Conservation (phyloP, 1,140 invertebrate genomes). For the Scaptomyza montana region DNA sequence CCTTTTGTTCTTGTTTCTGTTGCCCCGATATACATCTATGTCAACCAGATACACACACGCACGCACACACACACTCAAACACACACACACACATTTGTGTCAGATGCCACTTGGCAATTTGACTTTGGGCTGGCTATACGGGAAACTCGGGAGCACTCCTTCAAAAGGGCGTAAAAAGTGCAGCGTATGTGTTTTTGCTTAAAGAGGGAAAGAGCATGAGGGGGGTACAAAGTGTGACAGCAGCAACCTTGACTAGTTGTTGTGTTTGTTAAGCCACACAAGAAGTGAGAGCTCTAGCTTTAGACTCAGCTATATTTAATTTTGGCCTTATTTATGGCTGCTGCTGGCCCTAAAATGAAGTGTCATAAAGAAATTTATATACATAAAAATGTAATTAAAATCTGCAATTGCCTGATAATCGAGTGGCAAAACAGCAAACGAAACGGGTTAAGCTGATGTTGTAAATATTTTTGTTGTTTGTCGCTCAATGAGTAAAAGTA, state of each 20-base stretch:
- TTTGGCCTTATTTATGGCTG: constrained; percentile 9
- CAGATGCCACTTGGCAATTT: neutral
- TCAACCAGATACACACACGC: constrained; percentile 30
- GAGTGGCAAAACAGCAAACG: neutral
- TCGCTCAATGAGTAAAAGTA: too few relatives aligned
- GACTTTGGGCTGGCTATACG: constrained; percentile 7
- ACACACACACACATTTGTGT: constrained; percentile 24
- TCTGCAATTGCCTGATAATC: constrained; percentile 54
- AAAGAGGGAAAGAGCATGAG: neutral
- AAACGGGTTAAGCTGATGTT: constrained; percentile 2
- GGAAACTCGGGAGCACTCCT: neutral
- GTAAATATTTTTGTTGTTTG: constrained; percentile 1
- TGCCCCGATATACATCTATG: constrained; percentile 62
- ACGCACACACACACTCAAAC: too few relatives aligned
- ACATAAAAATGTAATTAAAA: constrained; percentile 69
- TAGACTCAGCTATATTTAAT: constrained; percentile 23
- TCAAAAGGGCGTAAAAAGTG: constrained; percentile 48
- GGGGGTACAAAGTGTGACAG: neutral
- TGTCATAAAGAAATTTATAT: constrained; percentile 33
- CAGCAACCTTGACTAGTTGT: constrained; percentile 41
- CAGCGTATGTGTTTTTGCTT: constrained; percentile 42
- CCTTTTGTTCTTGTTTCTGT: constrained; percentile 61
- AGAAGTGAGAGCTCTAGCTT: neutral
- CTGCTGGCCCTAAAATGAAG: constrained; percentile 26
- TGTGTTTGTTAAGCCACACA: too few relatives aligned